Evolutionary conservation across 2,113 vertebrate species (phyloP), one percentile per base, ranked within the genome.

Genomic region (Xiphophorus couchianus): DNA sequence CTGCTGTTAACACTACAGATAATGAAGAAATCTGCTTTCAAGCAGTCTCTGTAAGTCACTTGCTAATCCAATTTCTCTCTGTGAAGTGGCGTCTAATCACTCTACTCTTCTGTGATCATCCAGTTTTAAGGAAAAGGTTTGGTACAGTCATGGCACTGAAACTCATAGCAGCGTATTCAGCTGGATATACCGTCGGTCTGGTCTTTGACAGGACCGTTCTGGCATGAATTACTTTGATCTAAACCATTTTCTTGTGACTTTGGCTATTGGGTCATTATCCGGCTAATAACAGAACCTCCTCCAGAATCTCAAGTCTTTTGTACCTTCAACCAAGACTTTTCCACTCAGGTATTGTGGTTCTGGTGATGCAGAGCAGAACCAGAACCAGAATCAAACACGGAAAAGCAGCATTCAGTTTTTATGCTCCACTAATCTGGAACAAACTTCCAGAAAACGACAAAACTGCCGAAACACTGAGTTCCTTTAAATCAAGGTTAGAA

Each of bases 1-100:
- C 68, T 78, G 68, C 44, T 60, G 79, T 69, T 82, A 74, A 81
- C 76, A 76, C 73, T 54, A 71, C 17, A 74, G 51, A 58, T 58
- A 58, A 48, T 48, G 67, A 65, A 77, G 69, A 62, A 64, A n/a
- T 74, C 25, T 39, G 81, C 58, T 62, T 76, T 81, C 66, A 77
- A 65, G 25, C 44, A 58, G 72, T 76, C 48, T 73, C 62, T 74
- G 60, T 48, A 48, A 86, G 69, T 71, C 77, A 72, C 67, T 73
- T 79, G 88, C 69, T 81, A 86, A 89, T 90, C 74, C 51, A 58
- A 80, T 89, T 81, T 78, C 17, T 33, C 60, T 82, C 48, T 71
- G 66, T n/a, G 25, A 63, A 76, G 80, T 73, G 78, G 54, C 78
- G 76, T 69, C 78, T 58, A 48, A 44, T 78, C 17, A 74, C 25